Evolutionary conservation across 2,113 vertebrate genomes (phyloP).

Genomic region (Malaclemys terrapin): DNA sequence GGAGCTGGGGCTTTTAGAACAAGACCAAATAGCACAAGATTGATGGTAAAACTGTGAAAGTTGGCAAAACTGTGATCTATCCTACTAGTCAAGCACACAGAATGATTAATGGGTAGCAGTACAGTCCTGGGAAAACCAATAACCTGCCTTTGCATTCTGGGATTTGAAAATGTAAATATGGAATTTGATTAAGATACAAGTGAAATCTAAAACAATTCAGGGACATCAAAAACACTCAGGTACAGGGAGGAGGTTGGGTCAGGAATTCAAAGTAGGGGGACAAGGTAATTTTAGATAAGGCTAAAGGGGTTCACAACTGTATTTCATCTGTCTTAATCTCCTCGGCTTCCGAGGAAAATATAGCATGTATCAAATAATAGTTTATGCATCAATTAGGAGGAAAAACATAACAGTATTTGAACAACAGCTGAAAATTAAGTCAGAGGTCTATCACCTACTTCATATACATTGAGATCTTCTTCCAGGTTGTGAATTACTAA

Average conservation of each 20-base stretch:
- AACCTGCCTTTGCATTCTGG: slow-evolving; percentile 18
- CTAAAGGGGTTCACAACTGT: too few species aligned
- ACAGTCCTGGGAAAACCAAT: neutral
- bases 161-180: neutral
- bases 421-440: too few species aligned
- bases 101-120: neutral
- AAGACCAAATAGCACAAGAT: neutral
- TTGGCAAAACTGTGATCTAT: neutral
- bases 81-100: neutral
- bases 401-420: too few species aligned
- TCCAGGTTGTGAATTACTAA: too few species aligned
- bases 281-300: too few species aligned
- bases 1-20: neutral
- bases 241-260: rapidly evolving
- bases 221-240: neutral
- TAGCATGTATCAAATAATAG: too few species aligned
- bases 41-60: slow-evolving; percentile 2
- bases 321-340: too few species aligned
- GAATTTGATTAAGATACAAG: neutral
- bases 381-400: too few species aligned
- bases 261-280: too few species aligned
- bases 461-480: too few species aligned
- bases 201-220: neutral
- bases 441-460: too few species aligned
- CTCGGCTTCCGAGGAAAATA: too few species aligned